Evolutionary conservation across 2,888 invertebrate genomes (phyloP), one percentile per base, ranked within the genome.

Genomic region (Drosophila colorata): DNA sequence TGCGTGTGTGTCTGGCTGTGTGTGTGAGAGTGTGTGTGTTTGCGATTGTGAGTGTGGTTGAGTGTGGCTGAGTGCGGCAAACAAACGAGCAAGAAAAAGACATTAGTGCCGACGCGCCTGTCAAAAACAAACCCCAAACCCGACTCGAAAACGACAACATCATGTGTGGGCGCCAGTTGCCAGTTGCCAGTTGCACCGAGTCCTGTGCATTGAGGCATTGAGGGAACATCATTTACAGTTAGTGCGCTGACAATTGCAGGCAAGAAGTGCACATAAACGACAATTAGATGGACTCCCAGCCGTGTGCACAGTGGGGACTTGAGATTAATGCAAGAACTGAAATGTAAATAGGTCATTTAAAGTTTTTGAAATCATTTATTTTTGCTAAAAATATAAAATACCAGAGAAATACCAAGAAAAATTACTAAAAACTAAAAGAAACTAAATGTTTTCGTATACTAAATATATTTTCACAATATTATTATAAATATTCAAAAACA

Each of bases 81-180:
- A 73, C 69, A 84, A 74, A 74, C 65, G 72, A 85, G 81, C 83
- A 82, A 82, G 86, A 78, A 82, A 82, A 82, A 70, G 74, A 72
- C 86, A 86, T 78, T 83, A 86, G 74, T 73, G 76, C 52, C 76
- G 63, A 69, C 57, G 65, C 53, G 46, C 44, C 57, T 60, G 63
- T 69, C 69, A 68, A 76, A 75, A 65, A 75, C 80, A 70, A 65
- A 65, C 49, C 57, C 59, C 59, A 31, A 37, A 35, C 58, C 35
- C 57, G 40, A 37, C 20, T 37, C 20, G 44, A 44, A n/a, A 41
- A 33, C 47, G 48, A 41, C 48, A 33, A 16, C 11, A 55, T 43
- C 64, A 47, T 64, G 48, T 66, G 64, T 64, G 64, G 43, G 37
- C 16, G 48, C 43, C 55, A 58, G 46, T 61, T 61, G 57, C 31